These are phyloP conservation scores for Parelbella ahira DNA, from an alignment of 2,888 invertebrate genomes.

Conservation along the genomic window DNA sequence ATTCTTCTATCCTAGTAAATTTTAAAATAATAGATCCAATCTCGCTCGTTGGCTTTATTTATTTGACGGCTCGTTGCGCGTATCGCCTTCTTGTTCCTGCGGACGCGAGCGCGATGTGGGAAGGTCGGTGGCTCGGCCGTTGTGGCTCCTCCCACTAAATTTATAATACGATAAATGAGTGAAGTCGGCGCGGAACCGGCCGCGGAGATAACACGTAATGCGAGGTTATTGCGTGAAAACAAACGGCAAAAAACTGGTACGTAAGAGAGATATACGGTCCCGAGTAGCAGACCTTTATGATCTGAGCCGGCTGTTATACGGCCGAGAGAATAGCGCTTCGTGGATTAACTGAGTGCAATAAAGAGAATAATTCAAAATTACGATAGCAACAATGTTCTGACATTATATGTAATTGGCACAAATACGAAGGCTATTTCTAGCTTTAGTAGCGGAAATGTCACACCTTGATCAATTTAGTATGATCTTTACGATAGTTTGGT, in stretches of 20 bases:
- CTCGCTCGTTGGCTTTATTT: conserved; percentile 54
- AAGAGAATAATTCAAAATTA: conserved; percentile 71
- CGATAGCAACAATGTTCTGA: conserved; percentile 59
- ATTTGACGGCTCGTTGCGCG: conserved; percentile 47
- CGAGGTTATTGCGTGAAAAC: conserved; percentile 71
- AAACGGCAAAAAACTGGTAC: conserved; percentile 65
- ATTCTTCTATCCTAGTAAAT: conserved; percentile 75
- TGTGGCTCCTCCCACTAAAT: conserved; percentile 76
- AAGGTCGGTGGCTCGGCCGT: conserved; percentile 56
- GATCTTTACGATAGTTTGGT: too few relatives aligned
- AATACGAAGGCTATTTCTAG: too few relatives aligned
- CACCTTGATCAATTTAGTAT: too few relatives aligned
- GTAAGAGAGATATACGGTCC: conserved; percentile 62
- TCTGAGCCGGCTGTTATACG: conserved; percentile 60
- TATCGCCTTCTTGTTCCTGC: conserved; percentile 70
- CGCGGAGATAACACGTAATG: conserved; percentile 66
- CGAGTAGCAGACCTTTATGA: conserved; percentile 63
- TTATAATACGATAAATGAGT: conserved; percentile 76
- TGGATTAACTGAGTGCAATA: conserved; percentile 56
- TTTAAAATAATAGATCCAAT: conserved; percentile 64
- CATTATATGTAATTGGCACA: conserved; percentile 37
- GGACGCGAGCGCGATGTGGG: conserved; percentile 55
- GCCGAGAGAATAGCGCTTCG: conserved; percentile 53
- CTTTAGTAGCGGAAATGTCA: too few relatives aligned
- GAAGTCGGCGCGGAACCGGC: conserved; percentile 64